A percentile compares a stretch with the other conserved stretches of the same genome.
Evolutionary conservation across 1,140 invertebrate species (phyloP).

Genomic region (Cherax quadricarinatus): DNA sequence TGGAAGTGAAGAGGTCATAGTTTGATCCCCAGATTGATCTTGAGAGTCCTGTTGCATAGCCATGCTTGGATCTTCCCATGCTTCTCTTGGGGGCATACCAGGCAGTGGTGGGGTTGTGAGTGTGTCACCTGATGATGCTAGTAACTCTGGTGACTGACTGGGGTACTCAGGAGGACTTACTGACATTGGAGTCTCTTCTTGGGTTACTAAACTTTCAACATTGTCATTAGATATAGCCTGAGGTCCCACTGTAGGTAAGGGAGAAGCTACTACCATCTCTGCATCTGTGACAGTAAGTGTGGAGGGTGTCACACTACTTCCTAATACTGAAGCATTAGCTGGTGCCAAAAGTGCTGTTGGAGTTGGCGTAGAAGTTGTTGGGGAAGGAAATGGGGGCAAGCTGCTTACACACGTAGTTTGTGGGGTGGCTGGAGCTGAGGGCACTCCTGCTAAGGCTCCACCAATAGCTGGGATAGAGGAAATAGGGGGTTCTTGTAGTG

Average conservation of each 20-base stretch:
- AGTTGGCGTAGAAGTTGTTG: slow-evolving; percentile 24
- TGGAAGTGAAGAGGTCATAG: neutral
- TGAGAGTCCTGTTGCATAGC: slow-evolving; percentile 59
- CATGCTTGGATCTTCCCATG: slow-evolving; percentile 50
- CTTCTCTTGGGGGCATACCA: slow-evolving; percentile 72
- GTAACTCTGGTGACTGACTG: slow-evolving; percentile 68
- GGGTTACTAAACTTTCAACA: slow-evolving; percentile 41
- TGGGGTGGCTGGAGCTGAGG: slow-evolving; percentile 62
- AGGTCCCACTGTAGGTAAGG: slow-evolving; percentile 26
- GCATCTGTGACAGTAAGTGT: slow-evolving; percentile 46
- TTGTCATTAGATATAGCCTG: slow-evolving; percentile 20
- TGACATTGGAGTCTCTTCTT: slow-evolving; percentile 69
- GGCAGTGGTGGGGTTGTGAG: slow-evolving; percentile 73
- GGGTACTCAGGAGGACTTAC: slow-evolving; percentile 64
- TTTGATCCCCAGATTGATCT: slow-evolving; percentile 15
- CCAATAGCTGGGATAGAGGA: slow-evolving; percentile 46
- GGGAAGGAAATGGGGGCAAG: slow-evolving; percentile 53
- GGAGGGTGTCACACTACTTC: neutral
- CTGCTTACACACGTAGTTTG: slow-evolving; percentile 45
- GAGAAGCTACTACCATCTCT: slow-evolving; percentile 61
- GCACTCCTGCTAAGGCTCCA: slow-evolving; percentile 7
- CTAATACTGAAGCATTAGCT: neutral
- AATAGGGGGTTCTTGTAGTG: slow-evolving; percentile 55
- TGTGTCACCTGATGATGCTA: slow-evolving; percentile 78
- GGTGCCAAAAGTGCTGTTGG: slow-evolving; percentile 29